Conservation (phyloP, 2,888 invertebrate genomes). For the Mamestra brassicae region DNA sequence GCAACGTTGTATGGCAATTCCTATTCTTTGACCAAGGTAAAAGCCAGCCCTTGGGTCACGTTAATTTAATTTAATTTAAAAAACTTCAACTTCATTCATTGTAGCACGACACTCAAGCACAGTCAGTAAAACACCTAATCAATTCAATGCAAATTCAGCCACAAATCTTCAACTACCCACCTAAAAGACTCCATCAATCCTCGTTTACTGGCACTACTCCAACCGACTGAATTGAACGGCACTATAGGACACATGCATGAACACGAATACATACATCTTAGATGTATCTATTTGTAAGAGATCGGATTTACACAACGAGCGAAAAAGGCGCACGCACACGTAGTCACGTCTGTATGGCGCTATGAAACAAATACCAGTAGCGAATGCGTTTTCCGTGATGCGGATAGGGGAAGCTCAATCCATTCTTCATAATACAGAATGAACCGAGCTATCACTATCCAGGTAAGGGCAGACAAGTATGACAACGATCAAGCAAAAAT, state of each 20-base stretch:
- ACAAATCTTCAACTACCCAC: conserved; percentile 22
- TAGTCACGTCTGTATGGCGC: background rate
- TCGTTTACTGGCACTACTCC: conserved; percentile 50
- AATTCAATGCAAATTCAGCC: conserved; percentile 32
- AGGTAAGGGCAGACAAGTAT: background rate
- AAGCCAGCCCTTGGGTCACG: no score
- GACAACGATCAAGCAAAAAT: background rate
- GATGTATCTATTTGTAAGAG: conserved; percentile 9
- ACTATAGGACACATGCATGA: conserved; percentile 31
- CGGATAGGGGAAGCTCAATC: no score
- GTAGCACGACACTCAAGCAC: background rate
- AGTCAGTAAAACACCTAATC: conserved; percentile 10
- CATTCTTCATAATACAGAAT: no score
- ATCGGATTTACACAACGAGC: background rate
- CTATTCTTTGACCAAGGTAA: no score
- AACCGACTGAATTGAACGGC: conserved; percentile 26
- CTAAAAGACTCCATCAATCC: conserved; percentile 47
- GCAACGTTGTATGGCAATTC: no score
- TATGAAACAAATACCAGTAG: background rate
- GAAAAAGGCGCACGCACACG: no score
- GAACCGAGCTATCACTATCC: no score
- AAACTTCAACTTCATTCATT: background rate
- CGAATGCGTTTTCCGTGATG: background rate
- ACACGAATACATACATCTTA: conserved; percentile 29
- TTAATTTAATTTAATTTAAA: no score